These are phyloP conservation scores for Tortricodes alternella DNA, from an alignment of 2,888 invertebrate genomes.

Conservation along the genomic window DNA sequence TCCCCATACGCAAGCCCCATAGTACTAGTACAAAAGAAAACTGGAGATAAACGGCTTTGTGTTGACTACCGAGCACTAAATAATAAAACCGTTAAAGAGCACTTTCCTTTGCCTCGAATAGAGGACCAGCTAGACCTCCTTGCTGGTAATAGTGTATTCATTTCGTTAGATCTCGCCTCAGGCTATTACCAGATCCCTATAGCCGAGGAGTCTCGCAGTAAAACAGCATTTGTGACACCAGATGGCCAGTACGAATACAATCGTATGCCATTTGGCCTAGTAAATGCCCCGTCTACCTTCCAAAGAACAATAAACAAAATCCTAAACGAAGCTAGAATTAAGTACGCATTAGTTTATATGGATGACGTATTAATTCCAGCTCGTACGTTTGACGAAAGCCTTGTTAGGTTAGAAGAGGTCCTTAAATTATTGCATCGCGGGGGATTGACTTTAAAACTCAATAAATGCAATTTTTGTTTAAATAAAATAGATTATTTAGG, in stretches of 20 bases:
- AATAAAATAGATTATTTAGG: constrained; percentile 33
- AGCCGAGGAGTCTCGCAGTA: too few species aligned
- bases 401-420: constrained; percentile 27
- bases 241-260: too few species aligned
- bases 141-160: neutral
- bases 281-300: constrained; percentile 53
- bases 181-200: too few species aligned
- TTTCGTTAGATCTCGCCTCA: neutral
- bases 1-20: constrained; percentile 41
- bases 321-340: constrained; percentile 32
- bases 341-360: constrained; percentile 32
- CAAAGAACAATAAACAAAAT: constrained; percentile 47
- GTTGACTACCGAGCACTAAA: constrained; percentile 31
- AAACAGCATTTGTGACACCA: too few species aligned
- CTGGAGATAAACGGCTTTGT: constrained; percentile 20
- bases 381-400: constrained; percentile 22
- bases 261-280: too few species aligned
- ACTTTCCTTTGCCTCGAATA: constrained; percentile 27
- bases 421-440: constrained; percentile 28
- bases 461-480: constrained; percentile 36
- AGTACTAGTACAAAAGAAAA: too few species aligned
- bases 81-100: constrained; percentile 33
- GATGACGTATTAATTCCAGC: constrained; percentile 34
- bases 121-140: constrained; percentile 12
- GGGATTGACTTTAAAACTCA: constrained; percentile 37